Conservation (phyloP, 2,797 vertebrate species). For the Setipinna tenuifilis region DNA sequence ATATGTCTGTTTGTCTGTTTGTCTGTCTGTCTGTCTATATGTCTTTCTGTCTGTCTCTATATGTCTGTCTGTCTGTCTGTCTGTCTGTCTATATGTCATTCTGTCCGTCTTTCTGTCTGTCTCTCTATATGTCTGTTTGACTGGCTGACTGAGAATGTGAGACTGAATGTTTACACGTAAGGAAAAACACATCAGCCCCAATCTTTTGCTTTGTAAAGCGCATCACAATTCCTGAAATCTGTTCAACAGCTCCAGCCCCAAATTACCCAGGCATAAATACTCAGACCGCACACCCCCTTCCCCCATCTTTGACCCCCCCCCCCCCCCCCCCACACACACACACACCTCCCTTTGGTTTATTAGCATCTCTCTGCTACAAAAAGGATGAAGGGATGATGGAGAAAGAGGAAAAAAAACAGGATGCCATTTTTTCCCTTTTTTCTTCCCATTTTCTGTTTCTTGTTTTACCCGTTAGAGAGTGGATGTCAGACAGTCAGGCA, state of each 20-base stretch:
- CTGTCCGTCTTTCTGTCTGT: not conserved
- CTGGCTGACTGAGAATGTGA: not conserved
- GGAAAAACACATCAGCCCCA: not conserved
- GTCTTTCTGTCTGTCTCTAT: no score
- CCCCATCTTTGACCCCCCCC: not conserved
- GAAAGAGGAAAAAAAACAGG: not conserved
- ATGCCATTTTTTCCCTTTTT: not conserved
- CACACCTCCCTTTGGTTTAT: not conserved
- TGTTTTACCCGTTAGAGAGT: not conserved
- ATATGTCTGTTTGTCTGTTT: no score
- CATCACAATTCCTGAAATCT: not conserved
- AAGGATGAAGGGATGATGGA: not conserved
- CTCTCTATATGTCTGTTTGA: not conserved
- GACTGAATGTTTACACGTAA: not conserved
- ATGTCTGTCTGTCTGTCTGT: no score
- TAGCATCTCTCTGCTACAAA: not conserved
- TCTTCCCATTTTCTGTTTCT: not conserved
- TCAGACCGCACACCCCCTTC: not conserved
- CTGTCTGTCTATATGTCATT: no score
- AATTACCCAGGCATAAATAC: constrained; percentile 6
- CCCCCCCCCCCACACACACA: no score
- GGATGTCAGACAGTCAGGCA: no score
- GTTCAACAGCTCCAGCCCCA: not conserved
- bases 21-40: no score
- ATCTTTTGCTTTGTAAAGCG: not conserved